phyloP scores from a whole-genome alignment of 2,797 vertebrate species.

The Morelia viridis region DNA sequence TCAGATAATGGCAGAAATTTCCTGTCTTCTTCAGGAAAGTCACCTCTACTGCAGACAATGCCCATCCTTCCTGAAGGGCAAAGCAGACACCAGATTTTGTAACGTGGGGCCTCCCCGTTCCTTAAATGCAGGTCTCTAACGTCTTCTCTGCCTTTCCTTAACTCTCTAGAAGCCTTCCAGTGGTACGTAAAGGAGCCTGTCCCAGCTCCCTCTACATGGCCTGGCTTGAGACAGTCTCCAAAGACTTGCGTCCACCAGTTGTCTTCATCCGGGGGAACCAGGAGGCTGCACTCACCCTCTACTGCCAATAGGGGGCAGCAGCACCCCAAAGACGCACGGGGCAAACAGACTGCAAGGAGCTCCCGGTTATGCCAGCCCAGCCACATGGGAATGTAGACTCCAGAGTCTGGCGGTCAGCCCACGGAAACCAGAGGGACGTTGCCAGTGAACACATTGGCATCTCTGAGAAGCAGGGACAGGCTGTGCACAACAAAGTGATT shows the following conservation, averaged over 20 bases:
- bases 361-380: not conserved
- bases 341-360: not conserved
- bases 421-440: too few species aligned
- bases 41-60: not conserved
- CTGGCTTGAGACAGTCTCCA: constrained; percentile 75
- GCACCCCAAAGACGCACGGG: not conserved
- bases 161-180: constrained; percentile 71
- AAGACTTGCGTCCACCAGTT: constrained; percentile 68
- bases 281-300: constrained; percentile 75
- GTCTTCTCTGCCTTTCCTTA: too few species aligned
- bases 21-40: not conserved
- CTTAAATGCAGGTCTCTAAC: too few species aligned
- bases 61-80: not conserved
- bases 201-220: constrained; percentile 76
- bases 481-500: too few species aligned
- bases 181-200: constrained; percentile 68
- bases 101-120: too few species aligned
- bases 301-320: constrained; percentile 54
- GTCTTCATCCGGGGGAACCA: constrained; percentile 78
- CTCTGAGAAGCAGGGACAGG: not conserved
- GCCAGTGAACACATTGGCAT: too few species aligned
- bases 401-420: not conserved
- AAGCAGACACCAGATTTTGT: not conserved
- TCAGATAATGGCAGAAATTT: not conserved
- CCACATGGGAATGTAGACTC: not conserved